Percentiles rank a stretch among this genome's conserved stretches.
These are phyloP conservation scores for Lycodopsis pacificus DNA, from an alignment of 2,797 vertebrate species.

Conservation along the genomic window DNA sequence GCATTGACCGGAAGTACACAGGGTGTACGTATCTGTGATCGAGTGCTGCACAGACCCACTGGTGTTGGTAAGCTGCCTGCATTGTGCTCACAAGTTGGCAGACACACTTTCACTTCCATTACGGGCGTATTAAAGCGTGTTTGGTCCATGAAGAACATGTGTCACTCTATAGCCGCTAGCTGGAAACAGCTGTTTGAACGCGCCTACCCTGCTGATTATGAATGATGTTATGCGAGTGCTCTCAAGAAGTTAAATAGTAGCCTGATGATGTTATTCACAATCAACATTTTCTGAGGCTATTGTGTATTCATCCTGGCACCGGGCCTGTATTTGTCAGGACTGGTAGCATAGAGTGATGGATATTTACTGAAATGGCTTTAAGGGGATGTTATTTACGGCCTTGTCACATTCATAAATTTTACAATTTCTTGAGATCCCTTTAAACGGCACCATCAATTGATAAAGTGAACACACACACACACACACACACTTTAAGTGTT, in stretches of 20 bases:
- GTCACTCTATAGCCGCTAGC: not conserved
- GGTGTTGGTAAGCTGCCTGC: not conserved
- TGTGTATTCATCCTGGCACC: not conserved
- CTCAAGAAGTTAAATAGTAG: not conserved
- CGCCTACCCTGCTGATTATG: not conserved
- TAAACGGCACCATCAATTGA: not conserved
- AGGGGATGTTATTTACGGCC: not conserved
- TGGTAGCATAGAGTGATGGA: not conserved
- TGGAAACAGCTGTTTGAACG: not conserved
- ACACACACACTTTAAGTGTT: not conserved
- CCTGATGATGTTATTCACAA: not conserved
- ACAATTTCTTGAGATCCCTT: not conserved
- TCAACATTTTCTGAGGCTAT: not conserved
- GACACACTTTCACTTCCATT: not conserved
- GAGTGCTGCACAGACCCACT: not conserved
- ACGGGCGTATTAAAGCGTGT: not conserved
- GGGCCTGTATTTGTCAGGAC: not conserved
- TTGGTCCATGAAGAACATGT: not conserved
- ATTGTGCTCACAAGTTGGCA: not conserved
- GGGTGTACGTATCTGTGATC: too few relatives aligned
- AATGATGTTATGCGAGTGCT: not conserved
- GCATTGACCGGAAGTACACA: not conserved
- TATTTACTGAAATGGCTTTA: slow-evolving; percentile 1
- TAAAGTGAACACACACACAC: not conserved
- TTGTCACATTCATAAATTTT: not conserved